Conservation (phyloP, 2,113 vertebrate species). For the Natator depressus region DNA sequence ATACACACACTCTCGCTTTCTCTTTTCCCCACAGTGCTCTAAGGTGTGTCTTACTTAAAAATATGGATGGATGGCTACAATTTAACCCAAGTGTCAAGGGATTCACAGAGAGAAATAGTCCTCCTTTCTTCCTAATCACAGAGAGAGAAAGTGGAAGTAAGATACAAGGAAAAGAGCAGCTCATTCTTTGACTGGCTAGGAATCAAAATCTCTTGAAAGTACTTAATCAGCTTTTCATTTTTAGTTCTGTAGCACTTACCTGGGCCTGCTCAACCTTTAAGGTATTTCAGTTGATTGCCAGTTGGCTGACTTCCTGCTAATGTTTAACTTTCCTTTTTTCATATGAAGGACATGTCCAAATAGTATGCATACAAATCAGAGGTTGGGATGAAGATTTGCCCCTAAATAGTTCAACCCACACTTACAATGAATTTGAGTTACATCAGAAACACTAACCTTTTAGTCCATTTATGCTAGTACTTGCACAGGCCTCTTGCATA, state of each 20-base stretch:
- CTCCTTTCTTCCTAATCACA: not conserved
- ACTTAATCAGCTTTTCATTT: not conserved
- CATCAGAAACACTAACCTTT: rapidly evolving
- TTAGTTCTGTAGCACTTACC: not conserved
- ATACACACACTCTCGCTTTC: not conserved
- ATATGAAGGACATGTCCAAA: not conserved
- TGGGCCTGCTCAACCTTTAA: not conserved
- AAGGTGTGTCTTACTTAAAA: not conserved
- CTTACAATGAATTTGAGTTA: not conserved
- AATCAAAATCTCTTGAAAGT: not conserved
- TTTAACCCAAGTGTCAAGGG: rapidly evolving
- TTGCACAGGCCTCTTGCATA: not conserved
- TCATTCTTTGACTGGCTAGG: not conserved
- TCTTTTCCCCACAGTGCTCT: not conserved
- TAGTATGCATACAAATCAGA: not conserved
- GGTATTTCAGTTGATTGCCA: not conserved
- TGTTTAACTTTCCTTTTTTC: not conserved
- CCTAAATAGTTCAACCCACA: not conserved
- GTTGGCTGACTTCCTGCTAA: not conserved
- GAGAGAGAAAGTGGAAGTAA: not conserved
- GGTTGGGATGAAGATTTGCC: not conserved
- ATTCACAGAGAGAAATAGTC: not conserved
- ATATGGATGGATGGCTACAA: not conserved
- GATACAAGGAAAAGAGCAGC: rapidly evolving
- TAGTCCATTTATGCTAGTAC: not conserved